Evolutionary conservation across 2,888 invertebrate genomes (phyloP).

Genomic region (Gastracanthus pulcherrimus): DNA sequence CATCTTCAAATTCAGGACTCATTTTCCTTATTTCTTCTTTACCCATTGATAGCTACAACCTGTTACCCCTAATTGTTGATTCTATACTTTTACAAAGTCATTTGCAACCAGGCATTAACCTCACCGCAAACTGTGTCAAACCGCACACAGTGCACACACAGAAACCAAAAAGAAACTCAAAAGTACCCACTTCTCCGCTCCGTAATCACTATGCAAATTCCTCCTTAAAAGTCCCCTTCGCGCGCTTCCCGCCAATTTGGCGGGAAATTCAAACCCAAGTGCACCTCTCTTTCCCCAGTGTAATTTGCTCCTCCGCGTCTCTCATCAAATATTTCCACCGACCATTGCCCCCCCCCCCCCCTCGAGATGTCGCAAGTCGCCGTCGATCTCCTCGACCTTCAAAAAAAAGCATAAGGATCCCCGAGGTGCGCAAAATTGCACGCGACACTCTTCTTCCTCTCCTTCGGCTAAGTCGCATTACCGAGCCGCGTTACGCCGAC

Average conservation of each 20-base stretch:
- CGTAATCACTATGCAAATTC: conserved; percentile 11
- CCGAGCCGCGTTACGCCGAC: conserved; percentile 12
- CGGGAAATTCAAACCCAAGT: conserved; percentile 3
- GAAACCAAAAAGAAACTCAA: too few relatives aligned
- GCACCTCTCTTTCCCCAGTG: too few relatives aligned
- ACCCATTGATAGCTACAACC: too few relatives aligned
- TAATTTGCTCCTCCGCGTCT: neutral
- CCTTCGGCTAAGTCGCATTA: neutral
- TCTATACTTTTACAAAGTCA: too few relatives aligned
- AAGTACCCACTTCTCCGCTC: neutral
- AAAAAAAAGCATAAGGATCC: neutral
- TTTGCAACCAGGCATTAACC: too few relatives aligned
- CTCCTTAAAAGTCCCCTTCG: too few relatives aligned
- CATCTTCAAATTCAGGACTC: too few relatives aligned
- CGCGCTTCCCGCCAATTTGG: neutral
- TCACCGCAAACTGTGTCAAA: neutral
- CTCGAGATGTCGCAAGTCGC: conserved; percentile 12
- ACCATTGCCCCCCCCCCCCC: neutral
- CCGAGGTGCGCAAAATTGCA: neutral
- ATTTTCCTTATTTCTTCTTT: too few relatives aligned
- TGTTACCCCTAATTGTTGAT: too few relatives aligned
- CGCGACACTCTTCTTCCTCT: neutral
- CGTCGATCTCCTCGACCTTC: neutral
- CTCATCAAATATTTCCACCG: conserved; percentile 1
- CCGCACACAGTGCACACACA: too few relatives aligned